phyloP scores from a whole-genome alignment of 1,140 invertebrate genomes.

The Caenorhabditis briggsae region DNA sequence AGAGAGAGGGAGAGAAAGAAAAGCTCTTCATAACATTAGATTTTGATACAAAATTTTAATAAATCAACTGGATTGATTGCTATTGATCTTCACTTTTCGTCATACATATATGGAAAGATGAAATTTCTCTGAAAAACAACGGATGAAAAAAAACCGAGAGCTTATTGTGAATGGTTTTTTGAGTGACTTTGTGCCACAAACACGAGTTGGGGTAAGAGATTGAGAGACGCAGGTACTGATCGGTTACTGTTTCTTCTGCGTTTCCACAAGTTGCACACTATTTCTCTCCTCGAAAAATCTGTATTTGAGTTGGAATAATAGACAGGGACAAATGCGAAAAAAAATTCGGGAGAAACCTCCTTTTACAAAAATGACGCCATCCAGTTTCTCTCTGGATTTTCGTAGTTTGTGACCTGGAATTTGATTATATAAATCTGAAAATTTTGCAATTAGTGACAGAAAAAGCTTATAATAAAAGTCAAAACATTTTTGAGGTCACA shows the following conservation, averaged over 20 bases:
- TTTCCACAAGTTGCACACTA: not conserved
- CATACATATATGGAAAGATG: not conserved
- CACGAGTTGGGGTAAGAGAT: conserved; percentile 17
- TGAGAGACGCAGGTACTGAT: conserved; percentile 42
- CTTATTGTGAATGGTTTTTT: conserved; percentile 42
- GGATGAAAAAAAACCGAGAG: not conserved
- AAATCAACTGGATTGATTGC: no score
- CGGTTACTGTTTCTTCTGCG: conserved; percentile 30
- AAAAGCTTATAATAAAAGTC: not conserved
- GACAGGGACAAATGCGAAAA: not conserved
- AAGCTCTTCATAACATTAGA: no score
- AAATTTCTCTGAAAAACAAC: conserved; percentile 7
- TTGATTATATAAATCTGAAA: not conserved
- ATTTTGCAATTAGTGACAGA: no score
- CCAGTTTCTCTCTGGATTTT: not conserved
- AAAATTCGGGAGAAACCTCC: not conserved
- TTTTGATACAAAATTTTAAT: no score
- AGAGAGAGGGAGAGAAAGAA: no score
- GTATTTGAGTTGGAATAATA: conserved; percentile 45
- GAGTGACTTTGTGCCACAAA: conserved; percentile 44
- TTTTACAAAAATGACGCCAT: conserved; percentile 42
- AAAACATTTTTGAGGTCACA: no score
- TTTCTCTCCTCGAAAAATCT: conserved; percentile 6
- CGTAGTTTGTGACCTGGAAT: not conserved
- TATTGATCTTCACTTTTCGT: not conserved